Base-by-base conservation (phyloP, 2,113 vertebrate genomes). In the Pachyramphus minor region DNA sequence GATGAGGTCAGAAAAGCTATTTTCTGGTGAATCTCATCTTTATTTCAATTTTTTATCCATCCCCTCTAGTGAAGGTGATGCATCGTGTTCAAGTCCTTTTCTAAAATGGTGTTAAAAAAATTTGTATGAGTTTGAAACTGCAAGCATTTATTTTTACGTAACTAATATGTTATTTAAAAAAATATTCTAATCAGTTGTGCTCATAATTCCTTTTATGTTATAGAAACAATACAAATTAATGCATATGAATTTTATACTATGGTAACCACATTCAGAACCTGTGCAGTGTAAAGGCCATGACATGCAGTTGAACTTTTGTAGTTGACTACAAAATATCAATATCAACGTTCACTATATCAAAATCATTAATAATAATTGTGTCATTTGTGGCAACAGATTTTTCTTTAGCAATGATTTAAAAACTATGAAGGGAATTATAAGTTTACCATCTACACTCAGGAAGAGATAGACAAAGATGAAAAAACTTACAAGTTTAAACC, bases 1-100 rank as follows among this genome's bases (percentile, higher is more conserved):
- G 76, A 87, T 87, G 74, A 94, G 80, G 80, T 95, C 81, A 93
- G 56, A 69, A 94, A 84, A 84, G 31, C 56, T 93, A 66, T 95
- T 94, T 96, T 76, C 64, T 89, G 37, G 41, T 37, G 44, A 84
- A 66, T 68, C 87, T 92, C 66, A 94, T 92, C 41, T 95, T 94
- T 94, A 89, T 93, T 95, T 93, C 31, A 91, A 91, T 87, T 53
- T 84, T 37, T 87, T 92, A 63, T 64, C 35, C 31, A 52, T 45
- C 24, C n/a, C 8, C 15, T 76, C 75, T 84, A 72, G 39, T 63
- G 90, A 86, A 92, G 30, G 30, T 59, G 64, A 81, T 55, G 59
- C 50, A 83, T 83, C 79, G 71, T 52, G 59, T 86, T 83, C 63
- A 55, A 84, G 23, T 50, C 22, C 17, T 84, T 86, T 81, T 63